Conservation (phyloP, 2,113 vertebrate genomes). For the Forbesichthys papilliferus region DNA sequence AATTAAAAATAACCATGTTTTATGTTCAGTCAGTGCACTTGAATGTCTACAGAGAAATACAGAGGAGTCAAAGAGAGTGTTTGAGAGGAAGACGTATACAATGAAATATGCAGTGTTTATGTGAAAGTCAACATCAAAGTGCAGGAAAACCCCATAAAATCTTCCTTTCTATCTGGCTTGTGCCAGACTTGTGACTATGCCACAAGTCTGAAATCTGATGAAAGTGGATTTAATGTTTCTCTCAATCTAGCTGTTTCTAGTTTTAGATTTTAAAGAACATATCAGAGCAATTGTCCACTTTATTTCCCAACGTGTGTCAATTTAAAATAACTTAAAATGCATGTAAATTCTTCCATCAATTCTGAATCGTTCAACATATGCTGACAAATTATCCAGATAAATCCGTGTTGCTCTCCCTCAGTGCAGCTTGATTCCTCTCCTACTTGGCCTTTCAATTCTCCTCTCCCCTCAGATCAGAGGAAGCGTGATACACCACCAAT, state of each 20-base stretch:
- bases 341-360: neutral
- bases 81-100: neutral
- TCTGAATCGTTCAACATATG: neutral
- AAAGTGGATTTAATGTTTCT: constrained; percentile 11
- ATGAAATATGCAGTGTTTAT: constrained; percentile 16
- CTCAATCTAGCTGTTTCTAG: neutral
- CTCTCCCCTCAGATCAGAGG: neutral
- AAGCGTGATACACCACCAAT: constrained; percentile 8
- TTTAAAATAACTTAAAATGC: neutral
- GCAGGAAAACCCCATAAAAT: neutral
- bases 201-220: constrained; percentile 16
- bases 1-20: no score
- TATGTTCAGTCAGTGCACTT: no score
- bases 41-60: neutral
- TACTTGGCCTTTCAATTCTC: neutral
- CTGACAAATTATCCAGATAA: constrained; percentile 14
- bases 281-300: neutral
- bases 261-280: constrained; percentile 24
- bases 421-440: constrained; percentile 1
- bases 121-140: constrained; percentile 12
- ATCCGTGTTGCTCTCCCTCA: neutral
- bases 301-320: neutral
- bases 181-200: constrained; percentile 18
- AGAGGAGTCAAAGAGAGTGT: neutral
- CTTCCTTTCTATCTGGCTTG: constrained; percentile 16